These are phyloP conservation scores for Zapus hudsonius DNA, from an alignment of 2,113 vertebrate genomes.

Conservation along the genomic window DNA sequence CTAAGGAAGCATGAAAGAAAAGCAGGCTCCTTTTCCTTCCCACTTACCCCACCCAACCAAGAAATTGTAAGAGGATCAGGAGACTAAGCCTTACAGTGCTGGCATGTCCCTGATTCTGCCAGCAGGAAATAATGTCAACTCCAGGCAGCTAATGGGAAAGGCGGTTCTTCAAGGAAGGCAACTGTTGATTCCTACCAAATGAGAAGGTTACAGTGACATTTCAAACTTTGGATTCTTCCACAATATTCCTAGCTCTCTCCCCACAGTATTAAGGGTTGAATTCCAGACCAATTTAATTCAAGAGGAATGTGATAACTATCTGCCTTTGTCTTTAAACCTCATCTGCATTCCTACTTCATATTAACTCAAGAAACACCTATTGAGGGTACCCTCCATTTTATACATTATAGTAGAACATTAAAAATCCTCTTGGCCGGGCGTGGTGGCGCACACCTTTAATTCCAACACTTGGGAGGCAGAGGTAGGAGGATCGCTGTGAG, in stretches of 20 bases:
- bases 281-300: not conserved
- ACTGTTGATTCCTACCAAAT: constrained; percentile 62
- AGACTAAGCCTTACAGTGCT: constrained; percentile 68
- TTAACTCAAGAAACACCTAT: constrained; percentile 19
- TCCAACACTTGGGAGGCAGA: no score
- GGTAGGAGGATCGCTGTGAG: no score
- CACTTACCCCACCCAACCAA: not conserved
- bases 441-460: no score
- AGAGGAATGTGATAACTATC: not conserved
- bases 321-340: not conserved
- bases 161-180: constrained; percentile 64
- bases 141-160: constrained; percentile 57
- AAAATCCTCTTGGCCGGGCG: not conserved
- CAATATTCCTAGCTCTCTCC: constrained; percentile 27
- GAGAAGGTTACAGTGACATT: constrained; percentile 59
- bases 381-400: not conserved
- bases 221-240: constrained; percentile 31
- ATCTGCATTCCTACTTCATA: constrained; percentile 17
- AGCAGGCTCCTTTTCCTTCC: constrained; percentile 38
- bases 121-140: constrained; percentile 65
- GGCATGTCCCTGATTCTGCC: constrained; percentile 70
- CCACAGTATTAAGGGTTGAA: not conserved
- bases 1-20: constrained; percentile 17
- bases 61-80: constrained; percentile 36
- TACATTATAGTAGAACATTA: constrained; percentile 22